Base-by-base conservation (phyloP, 2,797 vertebrate genomes). In the Pantherophis vulpinus region DNA sequence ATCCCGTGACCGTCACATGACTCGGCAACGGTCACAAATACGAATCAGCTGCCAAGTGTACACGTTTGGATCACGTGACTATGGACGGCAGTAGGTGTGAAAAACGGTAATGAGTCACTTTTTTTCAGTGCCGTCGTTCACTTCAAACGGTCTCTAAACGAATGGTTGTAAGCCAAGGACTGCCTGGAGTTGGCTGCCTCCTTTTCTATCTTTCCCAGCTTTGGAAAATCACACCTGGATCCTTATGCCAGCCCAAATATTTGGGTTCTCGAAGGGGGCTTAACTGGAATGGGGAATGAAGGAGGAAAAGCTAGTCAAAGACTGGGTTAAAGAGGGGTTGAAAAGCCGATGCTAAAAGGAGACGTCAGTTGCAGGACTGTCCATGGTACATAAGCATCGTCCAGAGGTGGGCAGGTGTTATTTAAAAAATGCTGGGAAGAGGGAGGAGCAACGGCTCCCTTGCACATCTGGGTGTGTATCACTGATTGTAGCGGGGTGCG, bases 21-120 rank as follows among this genome's bases (percentile, higher is more conserved):
- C 4, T 5, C 11, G 11, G 27, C 61, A 29, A 5, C 61, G 0
- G 11, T 63, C 10, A 12, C 11, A n/a, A 63, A 12, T 29, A 12
- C 2, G 4, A 29, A 63, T 4, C 61, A 63, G 11, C 13, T 29
- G 61, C 25, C 27, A 63, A 63, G 4, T 4, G 61, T 29, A 63
- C 11, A 60, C 7, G 23, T 60, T 60, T 23, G 2, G 59, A 60
- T 25, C 59, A 29, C 11, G 11, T 29, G 61, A 63, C 61, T 5
- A 11, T 13, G 61, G 61, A n/a, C 0, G 1, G 61, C 5, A 0
- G 2, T 2, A 63, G 13, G 63, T 5, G 29, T 66, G 27, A 66
- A n/a, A 66, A n/a, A 66, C 12, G 0, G 63, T 5, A 12, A 0
- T 14, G 13, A 14, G 29, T n/a, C 63, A 0, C 63, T 13, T n/a